phyloP scores from a whole-genome alignment of 1,140 invertebrate genomes.

The Micrasema longulum region DNA sequence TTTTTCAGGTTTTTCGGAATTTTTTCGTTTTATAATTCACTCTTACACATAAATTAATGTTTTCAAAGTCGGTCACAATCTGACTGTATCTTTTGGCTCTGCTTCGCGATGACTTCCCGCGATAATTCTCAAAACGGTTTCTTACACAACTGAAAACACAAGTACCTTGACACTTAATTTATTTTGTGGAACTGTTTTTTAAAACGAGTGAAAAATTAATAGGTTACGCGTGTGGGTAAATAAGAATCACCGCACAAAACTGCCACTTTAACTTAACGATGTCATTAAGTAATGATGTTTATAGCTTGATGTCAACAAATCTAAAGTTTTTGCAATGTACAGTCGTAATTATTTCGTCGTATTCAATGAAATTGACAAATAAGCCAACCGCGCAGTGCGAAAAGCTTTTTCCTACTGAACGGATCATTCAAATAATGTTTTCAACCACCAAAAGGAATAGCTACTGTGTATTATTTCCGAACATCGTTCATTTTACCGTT shows the following conservation, averaged over 20 bases:
- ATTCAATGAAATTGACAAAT: not conserved
- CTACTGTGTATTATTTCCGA: not conserved
- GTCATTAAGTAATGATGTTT: not conserved
- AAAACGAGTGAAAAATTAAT: not conserved
- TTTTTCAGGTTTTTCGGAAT: slow-evolving; percentile 8
- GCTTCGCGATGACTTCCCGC: not conserved
- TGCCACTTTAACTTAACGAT: not conserved
- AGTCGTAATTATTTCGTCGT: not conserved
- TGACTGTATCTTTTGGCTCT: slow-evolving; percentile 19
- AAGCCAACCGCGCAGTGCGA: not conserved
- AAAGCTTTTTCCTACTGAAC: slow-evolving; percentile 10
- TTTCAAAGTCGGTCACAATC: slow-evolving; percentile 3
- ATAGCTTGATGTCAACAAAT: not conserved
- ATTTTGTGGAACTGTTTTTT: not conserved
- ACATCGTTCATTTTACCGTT: slow-evolving; percentile 4
- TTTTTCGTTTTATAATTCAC: not conserved
- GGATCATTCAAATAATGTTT: not conserved
- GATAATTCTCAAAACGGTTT: not conserved
- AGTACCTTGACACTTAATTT: not conserved
- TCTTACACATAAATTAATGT: not conserved
- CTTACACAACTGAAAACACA: not conserved
- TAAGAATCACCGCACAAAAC: not conserved
- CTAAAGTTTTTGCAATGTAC: not conserved
- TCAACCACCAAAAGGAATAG: not conserved
- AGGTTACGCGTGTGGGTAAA: too few relatives aligned